phyloP scores from a whole-genome alignment of 2,888 invertebrate genomes.

The Pyralis farinalis region DNA sequence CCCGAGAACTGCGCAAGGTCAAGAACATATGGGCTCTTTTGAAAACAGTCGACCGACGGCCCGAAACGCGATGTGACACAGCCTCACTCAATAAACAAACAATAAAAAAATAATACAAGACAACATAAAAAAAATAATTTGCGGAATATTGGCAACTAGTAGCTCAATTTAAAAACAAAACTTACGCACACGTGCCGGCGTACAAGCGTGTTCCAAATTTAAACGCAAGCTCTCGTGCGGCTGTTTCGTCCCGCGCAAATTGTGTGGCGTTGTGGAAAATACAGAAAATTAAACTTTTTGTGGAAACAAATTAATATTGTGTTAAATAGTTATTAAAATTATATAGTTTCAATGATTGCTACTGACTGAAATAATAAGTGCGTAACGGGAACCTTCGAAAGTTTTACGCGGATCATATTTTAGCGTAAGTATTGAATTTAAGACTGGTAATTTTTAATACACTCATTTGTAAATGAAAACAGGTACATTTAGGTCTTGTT shows the following conservation, averaged over 20 bases:
- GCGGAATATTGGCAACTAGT: conserved; percentile 11
- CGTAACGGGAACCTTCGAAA: no score
- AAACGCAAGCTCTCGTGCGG: conserved; percentile 19
- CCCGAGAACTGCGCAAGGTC: conserved; percentile 68
- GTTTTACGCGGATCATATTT: no score
- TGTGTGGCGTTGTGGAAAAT: conserved; percentile 10
- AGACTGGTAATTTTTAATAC: no score
- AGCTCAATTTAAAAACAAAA: conserved; percentile 12
- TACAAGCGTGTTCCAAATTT: conserved; percentile 22
- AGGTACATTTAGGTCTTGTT: no score
- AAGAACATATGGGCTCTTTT: conserved; percentile 65
- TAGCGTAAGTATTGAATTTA: no score
- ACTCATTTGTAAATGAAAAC: no score
- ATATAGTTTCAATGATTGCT: background rate
- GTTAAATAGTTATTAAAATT: conserved; percentile 1
- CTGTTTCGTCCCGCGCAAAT: conserved; percentile 32
- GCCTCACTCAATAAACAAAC: conserved; percentile 28
- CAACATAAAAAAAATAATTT: conserved; percentile 17
- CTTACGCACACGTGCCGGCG: conserved; percentile 8
- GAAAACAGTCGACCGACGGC: conserved; percentile 57
- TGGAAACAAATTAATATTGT: conserved; percentile 5
- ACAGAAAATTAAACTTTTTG: conserved; percentile 4
- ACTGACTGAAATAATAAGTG: background rate
- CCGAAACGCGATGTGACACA: conserved; percentile 55
- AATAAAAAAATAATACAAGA: conserved; percentile 28